A percentile compares a stretch with the other conserved stretches of the same genome.
Evolutionary conservation across 2,797 vertebrate genomes (phyloP).

Genomic region (Dryobates pubescens): DNA sequence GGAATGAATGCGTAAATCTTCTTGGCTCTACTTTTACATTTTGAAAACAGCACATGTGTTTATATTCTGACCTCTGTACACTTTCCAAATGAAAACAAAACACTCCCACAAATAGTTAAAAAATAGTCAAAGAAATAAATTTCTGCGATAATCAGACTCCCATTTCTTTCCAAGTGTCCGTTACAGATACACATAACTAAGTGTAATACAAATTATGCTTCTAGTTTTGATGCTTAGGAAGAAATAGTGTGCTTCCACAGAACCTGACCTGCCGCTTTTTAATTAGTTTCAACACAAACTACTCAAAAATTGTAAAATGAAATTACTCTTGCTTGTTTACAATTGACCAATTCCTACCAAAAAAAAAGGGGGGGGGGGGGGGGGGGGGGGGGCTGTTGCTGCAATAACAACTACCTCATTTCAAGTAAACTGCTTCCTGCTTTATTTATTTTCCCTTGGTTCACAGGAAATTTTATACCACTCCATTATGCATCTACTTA

Average conservation of each 20-base stretch:
- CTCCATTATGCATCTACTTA: neutral
- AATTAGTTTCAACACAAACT: slow-evolving; percentile 53
- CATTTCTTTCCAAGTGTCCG: neutral
- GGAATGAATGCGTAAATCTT: slow-evolving; percentile 51
- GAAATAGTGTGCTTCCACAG: slow-evolving; percentile 23
- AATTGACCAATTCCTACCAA: neutral
- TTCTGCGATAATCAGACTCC: slow-evolving; percentile 36
- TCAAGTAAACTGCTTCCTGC: neutral
- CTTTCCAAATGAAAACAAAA: slow-evolving; percentile 26
- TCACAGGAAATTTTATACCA: neutral
- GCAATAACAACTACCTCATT: neutral
- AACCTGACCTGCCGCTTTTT: slow-evolving; percentile 40
- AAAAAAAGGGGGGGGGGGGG: no score
- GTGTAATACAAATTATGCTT: slow-evolving; percentile 59
- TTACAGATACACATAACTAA: slow-evolving; percentile 28
- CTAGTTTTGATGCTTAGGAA: slow-evolving; percentile 26
- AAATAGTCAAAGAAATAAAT: slow-evolving; percentile 26
- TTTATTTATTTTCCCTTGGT: neutral
- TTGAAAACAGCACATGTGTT: slow-evolving; percentile 58
- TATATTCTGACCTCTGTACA: slow-evolving; percentile 61
- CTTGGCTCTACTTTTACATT: slow-evolving; percentile 60
- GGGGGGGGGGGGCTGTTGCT: neutral
- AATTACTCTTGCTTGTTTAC: no score
- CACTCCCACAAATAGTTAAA: neutral
- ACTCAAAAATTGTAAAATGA: slow-evolving; percentile 42